Conservation (phyloP, 2,888 invertebrate species). For the Folsomia manolachei region DNA sequence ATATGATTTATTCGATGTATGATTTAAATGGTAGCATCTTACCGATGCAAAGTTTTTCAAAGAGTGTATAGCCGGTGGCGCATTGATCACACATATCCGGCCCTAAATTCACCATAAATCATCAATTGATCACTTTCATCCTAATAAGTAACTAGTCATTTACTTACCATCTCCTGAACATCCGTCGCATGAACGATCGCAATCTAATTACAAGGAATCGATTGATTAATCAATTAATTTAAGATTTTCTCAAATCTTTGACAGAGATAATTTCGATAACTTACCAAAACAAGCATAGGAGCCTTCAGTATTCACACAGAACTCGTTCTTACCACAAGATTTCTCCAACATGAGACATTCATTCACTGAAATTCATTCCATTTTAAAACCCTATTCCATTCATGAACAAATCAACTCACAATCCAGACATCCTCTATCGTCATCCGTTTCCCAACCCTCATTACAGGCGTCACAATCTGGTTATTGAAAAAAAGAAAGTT, state of each 20-base stretch:
- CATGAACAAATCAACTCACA: not conserved
- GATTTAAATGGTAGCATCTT: slow-evolving; percentile 51
- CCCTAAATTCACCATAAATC: no score
- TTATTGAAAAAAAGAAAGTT: not conserved
- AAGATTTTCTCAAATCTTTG: no score
- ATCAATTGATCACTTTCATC: not conserved
- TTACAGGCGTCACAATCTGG: slow-evolving; percentile 64
- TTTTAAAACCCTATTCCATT: no score
- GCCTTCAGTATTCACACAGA: slow-evolving; percentile 86
- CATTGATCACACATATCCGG: slow-evolving; percentile 86
- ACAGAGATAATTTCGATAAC: not conserved
- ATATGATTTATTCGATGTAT: not conserved
- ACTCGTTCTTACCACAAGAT: slow-evolving; percentile 64
- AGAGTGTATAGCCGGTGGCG: slow-evolving; percentile 67
- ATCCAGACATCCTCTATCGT: slow-evolving; percentile 70
- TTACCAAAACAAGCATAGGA: slow-evolving; percentile 65
- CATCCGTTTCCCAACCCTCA: slow-evolving; percentile 70
- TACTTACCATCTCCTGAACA: slow-evolving; percentile 75
- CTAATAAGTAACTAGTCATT: not conserved
- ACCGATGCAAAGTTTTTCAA: slow-evolving; percentile 75
- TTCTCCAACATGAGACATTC: slow-evolving; percentile 68
- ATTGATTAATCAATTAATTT: no score
- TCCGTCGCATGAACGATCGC: slow-evolving; percentile 78
- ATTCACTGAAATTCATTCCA: slow-evolving; percentile 58
- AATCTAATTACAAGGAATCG: slow-evolving; percentile 59